Evolutionary conservation across 1,140 invertebrate species (phyloP), one percentile per base, ranked within the genome.

Genomic region (Drosophila bocqueti): DNA sequence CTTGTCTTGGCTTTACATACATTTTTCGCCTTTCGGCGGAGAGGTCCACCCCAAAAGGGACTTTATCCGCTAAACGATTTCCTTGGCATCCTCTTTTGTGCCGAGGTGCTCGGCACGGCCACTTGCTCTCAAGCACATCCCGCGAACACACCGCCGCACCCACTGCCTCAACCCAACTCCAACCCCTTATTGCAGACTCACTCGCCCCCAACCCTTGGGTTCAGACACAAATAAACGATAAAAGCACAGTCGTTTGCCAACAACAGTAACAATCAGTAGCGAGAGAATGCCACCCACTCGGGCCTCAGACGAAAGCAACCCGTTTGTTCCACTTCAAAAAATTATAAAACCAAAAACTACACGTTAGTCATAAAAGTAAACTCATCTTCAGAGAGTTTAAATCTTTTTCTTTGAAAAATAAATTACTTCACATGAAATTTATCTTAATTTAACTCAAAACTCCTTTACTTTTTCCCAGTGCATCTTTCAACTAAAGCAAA

Each of bases 211-310:
- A 67, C 58, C 63, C 62, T 40, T 16, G 38, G 42, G 55, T 57
- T 71, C 81, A 71, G 79, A 81, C 81, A 76, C 81, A 87, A 87
- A 89, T 87, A 87, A 89, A 89, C 85, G 84, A 90, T 90, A 89
- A 89, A 89, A 89, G 84, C 85, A 75, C 84, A 89, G 85, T 81
- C 83, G 81, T 84, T 78, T 81, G 65, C 74, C 76, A 90, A 89
- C 81, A 89, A 84, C 84, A 87, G 81, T 89, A 89, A 84, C 83
- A 89, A 90, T 89, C 73, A 90, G 81, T 72, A 84, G 85, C 85
- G 85, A 90, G 84, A 67, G 69, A 34, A 46, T 34, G 40, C 63
- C 63, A 45, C 63, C 63, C 63, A 45, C 63, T 65, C 29, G 21
- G 38, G 15, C 55, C 18, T 34, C 21, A 15, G 34, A 42, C 5